Base-by-base conservation (phyloP, 2,888 invertebrate species). In the Agriotes lineatus region DNA sequence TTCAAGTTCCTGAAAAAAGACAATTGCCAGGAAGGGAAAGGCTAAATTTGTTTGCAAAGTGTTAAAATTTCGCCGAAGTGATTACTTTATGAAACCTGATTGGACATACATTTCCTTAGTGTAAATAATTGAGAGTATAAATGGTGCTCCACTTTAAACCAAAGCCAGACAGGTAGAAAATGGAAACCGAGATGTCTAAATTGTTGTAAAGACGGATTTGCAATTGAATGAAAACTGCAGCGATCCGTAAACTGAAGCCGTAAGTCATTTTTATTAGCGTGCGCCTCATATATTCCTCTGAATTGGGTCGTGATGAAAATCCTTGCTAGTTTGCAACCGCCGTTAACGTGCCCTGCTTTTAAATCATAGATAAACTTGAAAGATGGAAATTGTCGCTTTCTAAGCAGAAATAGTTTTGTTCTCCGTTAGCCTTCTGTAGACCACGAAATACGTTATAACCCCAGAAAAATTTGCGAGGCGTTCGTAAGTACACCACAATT, bases 151-250 rank as follows among this genome's bases (percentile, higher is more conserved):
- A 14, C 52, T 35, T 54, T 56, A 22, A 52, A 56, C 39, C 16
- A 9, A 37, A 56, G 0, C 3, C 56, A 20, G 9, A 33, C 33
- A 52, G 9, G 12, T 33, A 33, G 14, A 30, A 50, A 30, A 56
- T 56, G 37, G 12, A 20, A 39, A 39, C 16, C 12, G 20, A 1
- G 1, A n/a, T n/a, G 18, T 56, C 30, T 33, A 59, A 22, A 20
- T 12, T 35, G 20, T 33, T 61, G 50, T 30, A 19, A 48, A 60
- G 48, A 60, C 20, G 20, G 50, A 18, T 60, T 39, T 50, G 50
- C 50, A 61, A 61, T 48, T 61, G 61, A 50, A 61, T 61, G 50
- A 61, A 61, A 61, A 61, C 61, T 50, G 50, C 61, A 61, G 37
- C 61, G 61, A 25, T 50, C 61, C 44, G 50, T 50, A 61, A 61